Base-by-base conservation (phyloP, 2,797 vertebrate species). In the Hirundo rustica region DNA sequence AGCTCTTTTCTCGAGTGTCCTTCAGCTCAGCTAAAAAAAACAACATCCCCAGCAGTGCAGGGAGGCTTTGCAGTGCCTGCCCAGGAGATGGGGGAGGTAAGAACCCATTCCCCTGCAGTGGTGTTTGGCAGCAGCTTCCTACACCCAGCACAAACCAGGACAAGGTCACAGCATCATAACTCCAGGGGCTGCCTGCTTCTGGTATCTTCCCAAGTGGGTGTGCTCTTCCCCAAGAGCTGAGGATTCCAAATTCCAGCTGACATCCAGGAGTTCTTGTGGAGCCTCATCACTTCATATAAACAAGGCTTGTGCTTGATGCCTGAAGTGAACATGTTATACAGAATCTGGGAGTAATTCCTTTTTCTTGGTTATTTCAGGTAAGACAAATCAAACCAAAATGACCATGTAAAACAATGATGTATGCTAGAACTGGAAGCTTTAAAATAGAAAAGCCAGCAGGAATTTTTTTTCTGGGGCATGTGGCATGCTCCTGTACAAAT, bases 201-300 rank as follows among this genome's bases (percentile, higher is more conserved):
- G 48, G 23, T 25, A 17, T 5, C 68, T 61, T 40, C 29, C 21
- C 0, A 0, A 26, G 32, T 9, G 27, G 58, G 18, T 0, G 0
- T 66, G 22, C 13, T 90, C n/a, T 66, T 91, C 40, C 20, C n/a
- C 47, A 66, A 42, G 15, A 64, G 13, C 10, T 4, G 8, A 93
- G 36, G 58, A 29, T 10, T 78, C 20, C 5, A 5, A 68, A 66
- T 5, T 16, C 27, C 38, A 83, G 47, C 82, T 80, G 82, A 61
- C 9, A 15, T 50, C 15, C 1, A 2, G n/a, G 22, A 42, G 22
- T 3, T 42, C 79, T 80, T 62, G 9, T 5, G n/a, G 68, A 83
- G 26, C 11, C 23, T 71, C 23, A 57, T 45, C 12, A 71, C 25
- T 72, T 38, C 16, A 13, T 57, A 36, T 20, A 75, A 53, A 13